These are phyloP conservation scores for Meta bourneti DNA, from an alignment of 2,888 invertebrate genomes.

Conservation along the genomic window DNA sequence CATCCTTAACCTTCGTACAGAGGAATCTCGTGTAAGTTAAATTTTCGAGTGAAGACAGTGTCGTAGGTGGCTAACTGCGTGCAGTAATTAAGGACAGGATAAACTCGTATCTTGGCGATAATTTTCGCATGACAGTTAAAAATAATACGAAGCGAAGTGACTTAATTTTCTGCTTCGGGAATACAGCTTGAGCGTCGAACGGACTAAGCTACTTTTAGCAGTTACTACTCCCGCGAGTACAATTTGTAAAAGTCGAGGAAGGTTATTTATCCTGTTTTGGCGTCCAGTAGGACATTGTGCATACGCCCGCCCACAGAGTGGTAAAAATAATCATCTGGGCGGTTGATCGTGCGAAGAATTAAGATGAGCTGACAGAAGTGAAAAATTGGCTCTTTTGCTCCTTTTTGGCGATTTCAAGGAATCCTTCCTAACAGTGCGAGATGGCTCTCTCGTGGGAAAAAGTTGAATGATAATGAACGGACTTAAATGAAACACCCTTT, in stretches of 20 bases:
- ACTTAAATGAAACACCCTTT: not conserved
- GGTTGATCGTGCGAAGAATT: constrained; percentile 63
- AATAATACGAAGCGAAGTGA: constrained; percentile 55
- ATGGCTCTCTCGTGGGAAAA: not conserved
- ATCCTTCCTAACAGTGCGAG: not conserved
- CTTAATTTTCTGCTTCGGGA: constrained; percentile 51
- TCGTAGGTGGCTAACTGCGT: not conserved
- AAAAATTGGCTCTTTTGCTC: not conserved
- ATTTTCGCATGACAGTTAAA: constrained; percentile 57
- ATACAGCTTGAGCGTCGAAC: constrained; percentile 4
- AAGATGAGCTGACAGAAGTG: constrained; percentile 5
- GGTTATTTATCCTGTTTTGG: constrained; percentile 54
- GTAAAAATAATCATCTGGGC: constrained; percentile 32
- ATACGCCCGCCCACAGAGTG: constrained; percentile 35
- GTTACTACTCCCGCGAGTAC: constrained; percentile 56
- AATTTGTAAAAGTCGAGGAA: constrained; percentile 58
- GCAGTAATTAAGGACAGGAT: constrained; percentile 53
- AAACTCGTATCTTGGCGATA: constrained; percentile 44
- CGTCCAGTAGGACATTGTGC: constrained; percentile 51
- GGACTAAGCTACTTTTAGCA: constrained; percentile 57
- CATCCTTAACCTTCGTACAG: too few species aligned
- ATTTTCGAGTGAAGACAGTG: too few species aligned
- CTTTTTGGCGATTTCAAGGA: not conserved
- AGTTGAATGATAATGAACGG: not conserved
- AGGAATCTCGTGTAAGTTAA: too few species aligned